These are phyloP conservation scores for Drosophila heteroneura DNA, from an alignment of 2,888 invertebrate genomes.

Conservation along the genomic window DNA sequence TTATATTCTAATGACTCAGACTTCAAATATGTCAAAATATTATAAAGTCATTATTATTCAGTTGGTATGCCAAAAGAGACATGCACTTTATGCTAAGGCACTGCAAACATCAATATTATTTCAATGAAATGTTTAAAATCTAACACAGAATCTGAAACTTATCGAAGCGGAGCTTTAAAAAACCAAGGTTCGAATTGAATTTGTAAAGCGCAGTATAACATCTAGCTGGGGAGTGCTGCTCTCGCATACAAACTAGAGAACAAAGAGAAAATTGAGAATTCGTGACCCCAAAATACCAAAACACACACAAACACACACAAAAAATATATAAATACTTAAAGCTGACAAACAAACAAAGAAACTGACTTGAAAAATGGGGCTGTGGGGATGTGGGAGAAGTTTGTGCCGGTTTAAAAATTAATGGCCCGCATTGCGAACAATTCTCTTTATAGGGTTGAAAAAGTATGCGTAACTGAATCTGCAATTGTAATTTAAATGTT, in stretches of 20 bases:
- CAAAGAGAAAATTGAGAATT: slow-evolving; percentile 51
- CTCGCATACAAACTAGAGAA: slow-evolving; percentile 51
- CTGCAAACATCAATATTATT: background rate
- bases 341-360: slow-evolving; percentile 45
- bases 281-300: slow-evolving; percentile 54
- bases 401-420: slow-evolving; percentile 12
- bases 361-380: slow-evolving; percentile 22
- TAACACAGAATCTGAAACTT: slow-evolving; percentile 14
- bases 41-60: background rate
- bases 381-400: slow-evolving; percentile 16
- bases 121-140: background rate
- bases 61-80: background rate
- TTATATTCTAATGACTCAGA: slow-evolving; percentile 38
- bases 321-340: slow-evolving; percentile 19
- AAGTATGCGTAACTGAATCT: background rate
- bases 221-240: slow-evolving; percentile 21
- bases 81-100: background rate
- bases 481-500: background rate
- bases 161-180: slow-evolving; percentile 21
- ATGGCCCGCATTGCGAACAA: slow-evolving; percentile 17
- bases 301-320: slow-evolving; percentile 6
- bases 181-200: background rate
- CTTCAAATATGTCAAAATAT: slow-evolving; percentile 15
- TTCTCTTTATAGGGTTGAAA: slow-evolving; percentile 12
- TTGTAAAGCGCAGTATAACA: slow-evolving; percentile 34